These are phyloP conservation scores for Branchellion lobata DNA, from an alignment of 2,888 invertebrate species.

Conservation along the genomic window DNA sequence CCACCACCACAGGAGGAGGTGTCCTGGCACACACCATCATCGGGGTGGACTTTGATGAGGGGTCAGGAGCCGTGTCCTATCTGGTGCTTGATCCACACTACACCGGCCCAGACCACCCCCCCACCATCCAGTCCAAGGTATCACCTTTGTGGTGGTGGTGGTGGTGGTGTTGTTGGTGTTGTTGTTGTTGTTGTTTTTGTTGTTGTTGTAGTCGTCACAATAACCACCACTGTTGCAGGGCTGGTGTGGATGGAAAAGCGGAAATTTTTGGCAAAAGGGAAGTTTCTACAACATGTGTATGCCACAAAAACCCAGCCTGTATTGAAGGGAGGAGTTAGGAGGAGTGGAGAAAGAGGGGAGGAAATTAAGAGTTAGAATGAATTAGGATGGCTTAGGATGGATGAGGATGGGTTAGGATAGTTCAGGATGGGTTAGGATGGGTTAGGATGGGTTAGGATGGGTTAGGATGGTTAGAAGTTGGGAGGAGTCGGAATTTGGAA, in stretches of 20 bases:
- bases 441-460: too few species aligned
- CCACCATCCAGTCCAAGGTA: conserved; percentile 64
- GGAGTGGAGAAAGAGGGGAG: too few species aligned
- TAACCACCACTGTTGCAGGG: conserved; percentile 70
- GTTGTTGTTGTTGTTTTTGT: background rate
- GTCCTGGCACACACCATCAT: conserved; percentile 95
- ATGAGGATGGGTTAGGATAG: too few species aligned
- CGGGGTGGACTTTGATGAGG: conserved; percentile 83
- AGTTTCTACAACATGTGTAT: conserved; percentile 95
- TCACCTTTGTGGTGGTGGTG: background rate
- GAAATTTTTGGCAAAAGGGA: conserved; percentile 90
- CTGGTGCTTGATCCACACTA: conserved; percentile 98
- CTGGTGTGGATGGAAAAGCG: conserved; percentile 95
- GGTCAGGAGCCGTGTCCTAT: conserved; percentile 79
- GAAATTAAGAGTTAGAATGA: too few species aligned
- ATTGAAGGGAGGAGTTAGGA: too few species aligned
- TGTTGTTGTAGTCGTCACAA: background rate
- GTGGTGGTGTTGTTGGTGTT: too few species aligned
- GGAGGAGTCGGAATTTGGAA: too few species aligned
- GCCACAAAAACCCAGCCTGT: conserved; percentile 69
- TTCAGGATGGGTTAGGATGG: too few species aligned
- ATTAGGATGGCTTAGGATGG: too few species aligned
- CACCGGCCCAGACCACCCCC: conserved; percentile 81
- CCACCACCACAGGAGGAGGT: conserved; percentile 76
- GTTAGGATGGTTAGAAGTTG: too few species aligned